These are phyloP conservation scores for Tapera naevia DNA, from an alignment of 2,797 vertebrate genomes.

Conservation along the genomic window DNA sequence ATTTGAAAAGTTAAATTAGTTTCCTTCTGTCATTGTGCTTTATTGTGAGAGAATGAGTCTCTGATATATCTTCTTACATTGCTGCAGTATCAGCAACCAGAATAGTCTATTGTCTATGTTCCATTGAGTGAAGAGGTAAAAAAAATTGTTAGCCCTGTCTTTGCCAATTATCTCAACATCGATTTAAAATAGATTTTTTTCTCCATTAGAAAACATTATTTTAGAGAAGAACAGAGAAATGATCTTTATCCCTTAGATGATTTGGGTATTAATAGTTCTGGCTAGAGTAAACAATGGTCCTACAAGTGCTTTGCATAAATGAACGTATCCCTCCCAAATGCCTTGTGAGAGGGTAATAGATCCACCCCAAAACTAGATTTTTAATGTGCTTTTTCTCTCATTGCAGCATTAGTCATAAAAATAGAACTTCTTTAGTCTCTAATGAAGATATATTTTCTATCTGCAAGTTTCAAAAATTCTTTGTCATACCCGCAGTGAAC, in stretches of 20 bases:
- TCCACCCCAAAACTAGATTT: neutral
- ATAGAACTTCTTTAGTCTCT: neutral
- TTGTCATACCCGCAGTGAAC: neutral
- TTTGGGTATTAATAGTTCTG: neutral
- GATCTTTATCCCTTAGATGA: neutral
- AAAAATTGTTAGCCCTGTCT: neutral
- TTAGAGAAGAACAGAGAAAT: neutral
- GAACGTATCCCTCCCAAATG: neutral
- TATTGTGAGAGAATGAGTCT: neutral
- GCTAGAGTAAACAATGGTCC: neutral
- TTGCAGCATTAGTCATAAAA: neutral
- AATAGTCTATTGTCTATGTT: neutral
- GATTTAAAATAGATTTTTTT: neutral
- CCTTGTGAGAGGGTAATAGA: neutral
- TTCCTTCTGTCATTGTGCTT: neutral
- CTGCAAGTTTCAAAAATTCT: neutral
- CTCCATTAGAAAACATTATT: neutral
- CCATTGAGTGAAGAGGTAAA: neutral
- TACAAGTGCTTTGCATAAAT: neutral
- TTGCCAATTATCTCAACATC: neutral
- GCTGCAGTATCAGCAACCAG: neutral
- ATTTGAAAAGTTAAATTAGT: neutral
- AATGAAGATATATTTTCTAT: neutral
- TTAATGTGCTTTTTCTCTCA: neutral
- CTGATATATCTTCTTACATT: neutral